These are phyloP conservation scores for Eupithecia subumbrata DNA, from an alignment of 2,888 invertebrate species.

Conservation along the genomic window DNA sequence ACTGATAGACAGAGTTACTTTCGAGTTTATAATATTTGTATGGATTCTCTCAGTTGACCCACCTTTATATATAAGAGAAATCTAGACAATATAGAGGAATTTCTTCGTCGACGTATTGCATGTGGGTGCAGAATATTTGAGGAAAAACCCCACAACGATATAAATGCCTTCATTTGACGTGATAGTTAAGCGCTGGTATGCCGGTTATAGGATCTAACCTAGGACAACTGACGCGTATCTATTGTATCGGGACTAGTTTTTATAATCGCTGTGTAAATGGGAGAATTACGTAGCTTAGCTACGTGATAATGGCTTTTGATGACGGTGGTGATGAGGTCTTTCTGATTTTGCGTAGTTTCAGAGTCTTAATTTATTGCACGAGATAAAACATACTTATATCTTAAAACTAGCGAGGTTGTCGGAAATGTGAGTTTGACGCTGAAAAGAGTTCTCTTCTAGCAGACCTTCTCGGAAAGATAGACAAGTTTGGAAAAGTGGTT, in stretches of 20 bases:
- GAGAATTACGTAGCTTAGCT: constrained; percentile 10
- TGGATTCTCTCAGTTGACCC: neutral
- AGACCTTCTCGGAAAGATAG: neutral
- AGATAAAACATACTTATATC: neutral
- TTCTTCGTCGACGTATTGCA: neutral
- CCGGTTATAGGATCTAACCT: constrained; percentile 33
- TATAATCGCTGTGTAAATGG: constrained; percentile 29
- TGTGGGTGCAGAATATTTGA: neutral
- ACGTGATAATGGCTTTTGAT: constrained; percentile 17
- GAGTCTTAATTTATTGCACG: neutral
- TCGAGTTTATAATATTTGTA: no score
- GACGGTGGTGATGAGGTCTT: constrained; percentile 12
- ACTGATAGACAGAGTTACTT: no score
- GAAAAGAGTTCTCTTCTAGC: neutral
- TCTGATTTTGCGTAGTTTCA: constrained; percentile 3
- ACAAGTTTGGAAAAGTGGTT: neutral
- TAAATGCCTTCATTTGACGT: constrained; percentile 15
- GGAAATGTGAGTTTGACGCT: neutral
- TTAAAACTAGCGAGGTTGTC: neutral
- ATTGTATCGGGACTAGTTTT: constrained; percentile 43
- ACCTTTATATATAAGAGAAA: neutral
- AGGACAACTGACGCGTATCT: constrained; percentile 40
- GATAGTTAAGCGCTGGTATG: constrained; percentile 24
- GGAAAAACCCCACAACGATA: constrained; percentile 1
- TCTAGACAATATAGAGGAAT: neutral